Base-by-base conservation (phyloP, 2,797 vertebrate genomes). In the Eulemur rubriventer region DNA sequence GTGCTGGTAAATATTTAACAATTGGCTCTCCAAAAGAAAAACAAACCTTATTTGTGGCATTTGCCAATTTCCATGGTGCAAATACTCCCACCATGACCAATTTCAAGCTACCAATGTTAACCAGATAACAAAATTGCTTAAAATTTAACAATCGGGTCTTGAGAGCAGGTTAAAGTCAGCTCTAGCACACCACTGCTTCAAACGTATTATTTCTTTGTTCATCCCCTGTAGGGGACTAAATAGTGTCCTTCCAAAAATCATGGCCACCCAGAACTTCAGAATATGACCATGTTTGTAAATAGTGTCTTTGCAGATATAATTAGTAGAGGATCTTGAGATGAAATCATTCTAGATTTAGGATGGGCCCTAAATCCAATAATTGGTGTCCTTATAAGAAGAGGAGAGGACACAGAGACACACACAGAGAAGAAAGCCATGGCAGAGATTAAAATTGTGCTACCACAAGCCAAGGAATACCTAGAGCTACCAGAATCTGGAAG, bases 271-370 rank as follows among this genome's bases (percentile, higher is more conserved):
- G 63, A 91, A 84, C n/a, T 17, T 67, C 80, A 88, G 65, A 84
- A 55, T 69, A 59, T 70, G 35, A 76, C 7, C 26, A 84, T 81
- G 35, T 59, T 84, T 89, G 43, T 57, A 69, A 85, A 84, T 24
- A 89, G 5, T 17, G 30, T 38, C 28, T 93, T 87, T 17, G n/a
- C 26, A 91, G 63, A 50, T 88, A 20, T 33, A 48, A 83, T 82
- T 70, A 59, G 43, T 67, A 83, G 75, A 80, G 57, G 59, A 93
- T 76, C 48, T 55, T 1, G 2, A 67, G 41, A 63, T 26, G 16
- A 92, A 94, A 95, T 84, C 73, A 91, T 84, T 55, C 41, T 79
- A 79, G 22, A 88, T 70, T 83, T 83, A 78, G 43, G 3, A 18
- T 70, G 18, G 30, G 46, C 24, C 65, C 16, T 80, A 90, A 76